These are phyloP conservation scores for Holacanthella duospinosa DNA, from an alignment of 2,888 invertebrate species.

Conservation along the genomic window DNA sequence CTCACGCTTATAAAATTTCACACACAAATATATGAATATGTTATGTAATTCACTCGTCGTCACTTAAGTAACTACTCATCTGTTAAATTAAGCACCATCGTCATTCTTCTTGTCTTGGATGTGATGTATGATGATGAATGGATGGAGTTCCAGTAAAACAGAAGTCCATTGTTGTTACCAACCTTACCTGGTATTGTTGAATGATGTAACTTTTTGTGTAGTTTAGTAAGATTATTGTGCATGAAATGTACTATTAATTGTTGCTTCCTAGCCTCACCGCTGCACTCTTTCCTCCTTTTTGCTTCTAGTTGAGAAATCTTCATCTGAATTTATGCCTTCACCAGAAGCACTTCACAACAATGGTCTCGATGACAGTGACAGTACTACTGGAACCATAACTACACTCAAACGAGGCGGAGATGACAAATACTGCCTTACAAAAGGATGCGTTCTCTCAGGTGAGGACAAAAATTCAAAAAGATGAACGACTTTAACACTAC, in stretches of 20 bases:
- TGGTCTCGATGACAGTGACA: conserved; percentile 18
- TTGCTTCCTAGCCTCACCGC: conserved; percentile 4
- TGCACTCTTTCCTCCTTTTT: background rate
- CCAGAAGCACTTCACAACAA: conserved; percentile 35
- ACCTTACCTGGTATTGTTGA: too few species aligned
- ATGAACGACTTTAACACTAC: background rate
- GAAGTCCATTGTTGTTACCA: too few species aligned
- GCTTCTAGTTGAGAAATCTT: conserved; percentile 14
- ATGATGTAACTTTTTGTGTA: too few species aligned
- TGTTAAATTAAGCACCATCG: too few species aligned
- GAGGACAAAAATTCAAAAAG: conserved; percentile 34
- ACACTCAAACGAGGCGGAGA: conserved; percentile 1
- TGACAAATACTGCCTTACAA: conserved; percentile 55
- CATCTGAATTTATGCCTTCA: conserved; percentile 37
- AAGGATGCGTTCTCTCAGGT: conserved; percentile 72
- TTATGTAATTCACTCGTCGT: too few species aligned
- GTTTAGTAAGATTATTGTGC: background rate
- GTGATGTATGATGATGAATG: too few species aligned
- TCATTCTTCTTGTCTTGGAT: too few species aligned
- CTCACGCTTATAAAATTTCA: too few species aligned
- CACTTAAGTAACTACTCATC: too few species aligned
- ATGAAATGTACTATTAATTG: background rate
- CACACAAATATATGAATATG: too few species aligned
- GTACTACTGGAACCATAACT: conserved; percentile 13
- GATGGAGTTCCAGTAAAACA: too few species aligned